A percentile compares a stretch with the other conserved stretches of the same genome.
phyloP scores from a whole-genome alignment of 2,113 vertebrate species.

The Poeciliopsis turrubarensis region DNA sequence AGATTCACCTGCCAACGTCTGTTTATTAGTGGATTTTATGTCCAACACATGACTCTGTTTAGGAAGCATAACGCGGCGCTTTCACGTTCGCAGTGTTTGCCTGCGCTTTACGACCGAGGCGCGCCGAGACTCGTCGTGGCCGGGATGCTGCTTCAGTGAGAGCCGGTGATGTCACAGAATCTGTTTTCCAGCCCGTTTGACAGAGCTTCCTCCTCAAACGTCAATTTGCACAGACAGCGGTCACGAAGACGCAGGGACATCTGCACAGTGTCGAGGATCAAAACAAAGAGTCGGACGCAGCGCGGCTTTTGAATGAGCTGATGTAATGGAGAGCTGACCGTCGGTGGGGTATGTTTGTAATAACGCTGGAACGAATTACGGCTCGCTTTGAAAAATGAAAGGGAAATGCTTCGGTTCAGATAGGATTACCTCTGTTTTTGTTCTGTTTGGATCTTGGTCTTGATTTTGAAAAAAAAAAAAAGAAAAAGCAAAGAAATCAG shows the following conservation, averaged over 20 bases:
- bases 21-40: slow-evolving; percentile 66
- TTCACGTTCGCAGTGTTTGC: slow-evolving; percentile 52
- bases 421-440: slow-evolving; percentile 15
- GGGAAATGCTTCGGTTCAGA: slow-evolving; percentile 13
- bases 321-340: slow-evolving; percentile 24
- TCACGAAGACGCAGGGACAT: slow-evolving; percentile 46
- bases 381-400: slow-evolving; percentile 17
- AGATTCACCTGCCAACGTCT: slow-evolving; percentile 71
- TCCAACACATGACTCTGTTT: slow-evolving; percentile 74
- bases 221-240: slow-evolving; percentile 52
- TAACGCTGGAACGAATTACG: slow-evolving; percentile 32
- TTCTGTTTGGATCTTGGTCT: slow-evolving; percentile 11
- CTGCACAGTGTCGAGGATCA: slow-evolving; percentile 42
- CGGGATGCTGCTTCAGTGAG: slow-evolving; percentile 16
- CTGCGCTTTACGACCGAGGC: slow-evolving; percentile 12
- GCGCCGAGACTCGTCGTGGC: slow-evolving; percentile 33
- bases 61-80: slow-evolving; percentile 64
- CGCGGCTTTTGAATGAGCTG: slow-evolving; percentile 5
- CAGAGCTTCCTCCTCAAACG: slow-evolving; percentile 31
- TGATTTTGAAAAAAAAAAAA: neutral
- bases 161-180: slow-evolving; percentile 48
- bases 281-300: slow-evolving; percentile 29
- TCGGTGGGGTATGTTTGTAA: slow-evolving; percentile 28
- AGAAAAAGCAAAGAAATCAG: neutral
- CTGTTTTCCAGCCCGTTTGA: slow-evolving; percentile 38